phyloP scores from a whole-genome alignment of 2,888 invertebrate species.

The Pollenia labialis region DNA sequence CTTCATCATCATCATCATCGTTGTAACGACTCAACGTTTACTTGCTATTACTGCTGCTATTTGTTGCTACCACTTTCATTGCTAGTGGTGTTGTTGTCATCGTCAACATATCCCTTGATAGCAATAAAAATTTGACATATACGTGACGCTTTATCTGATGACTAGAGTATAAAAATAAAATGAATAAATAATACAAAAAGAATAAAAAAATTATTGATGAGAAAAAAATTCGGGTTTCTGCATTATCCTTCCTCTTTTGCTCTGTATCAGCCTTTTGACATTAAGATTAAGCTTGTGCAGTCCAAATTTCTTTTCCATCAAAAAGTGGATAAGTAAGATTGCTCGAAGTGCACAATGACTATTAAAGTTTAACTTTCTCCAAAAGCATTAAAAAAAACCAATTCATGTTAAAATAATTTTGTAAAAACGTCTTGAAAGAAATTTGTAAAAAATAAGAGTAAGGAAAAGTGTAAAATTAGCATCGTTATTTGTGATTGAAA shows the following conservation, averaged over 20 bases:
- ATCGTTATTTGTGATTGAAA: not conserved
- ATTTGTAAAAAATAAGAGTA: not conserved
- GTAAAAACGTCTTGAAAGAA: not conserved
- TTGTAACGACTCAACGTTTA: slow-evolving; percentile 7
- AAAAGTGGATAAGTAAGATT: slow-evolving; percentile 58
- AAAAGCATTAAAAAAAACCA: not conserved
- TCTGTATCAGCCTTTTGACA: slow-evolving; percentile 39
- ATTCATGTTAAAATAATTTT: not conserved
- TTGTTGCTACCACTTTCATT: not conserved
- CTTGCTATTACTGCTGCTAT: slow-evolving; percentile 27
- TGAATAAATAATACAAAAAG: slow-evolving; percentile 45
- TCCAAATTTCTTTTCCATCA: slow-evolving; percentile 30
- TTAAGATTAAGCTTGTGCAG: slow-evolving; percentile 30
- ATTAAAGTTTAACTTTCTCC: slow-evolving; percentile 10
- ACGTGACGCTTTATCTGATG: slow-evolving; percentile 72
- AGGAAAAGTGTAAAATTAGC: not conserved
- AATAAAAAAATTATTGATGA: not conserved
- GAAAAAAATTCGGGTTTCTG: slow-evolving; percentile 11
- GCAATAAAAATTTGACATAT: slow-evolving; percentile 72
- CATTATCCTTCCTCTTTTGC: not conserved
- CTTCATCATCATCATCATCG: slow-evolving; percentile 30
- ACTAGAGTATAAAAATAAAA: slow-evolving; percentile 63
- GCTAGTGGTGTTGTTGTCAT: slow-evolving; percentile 30
- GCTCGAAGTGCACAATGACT: slow-evolving; percentile 2
- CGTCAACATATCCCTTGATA: slow-evolving; percentile 65